phyloP scores from a whole-genome alignment of 2,797 vertebrate species.

The Pantherophis vulpinus region DNA sequence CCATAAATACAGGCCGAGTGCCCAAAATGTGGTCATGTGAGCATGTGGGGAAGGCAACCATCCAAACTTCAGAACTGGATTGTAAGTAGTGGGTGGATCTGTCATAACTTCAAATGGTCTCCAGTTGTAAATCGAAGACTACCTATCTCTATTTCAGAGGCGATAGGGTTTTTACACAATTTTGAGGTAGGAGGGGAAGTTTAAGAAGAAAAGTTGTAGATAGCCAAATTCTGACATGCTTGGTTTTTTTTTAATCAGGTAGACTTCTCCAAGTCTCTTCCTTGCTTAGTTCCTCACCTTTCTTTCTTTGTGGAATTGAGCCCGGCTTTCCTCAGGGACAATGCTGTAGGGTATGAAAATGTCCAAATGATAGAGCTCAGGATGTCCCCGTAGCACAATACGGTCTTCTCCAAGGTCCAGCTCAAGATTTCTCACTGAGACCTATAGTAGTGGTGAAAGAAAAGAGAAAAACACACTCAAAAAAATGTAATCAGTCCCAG shows the following conservation, averaged over 20 bases:
- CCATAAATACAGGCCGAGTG: background rate
- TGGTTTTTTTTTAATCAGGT: background rate
- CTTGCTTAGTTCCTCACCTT: constrained; percentile 67
- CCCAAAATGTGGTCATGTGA: background rate
- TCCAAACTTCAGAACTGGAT: background rate
- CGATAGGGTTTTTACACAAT: background rate
- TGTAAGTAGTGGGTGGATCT: background rate
- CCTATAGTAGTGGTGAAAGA: constrained; percentile 27
- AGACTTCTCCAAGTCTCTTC: too few relatives aligned
- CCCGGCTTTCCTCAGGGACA: constrained; percentile 74
- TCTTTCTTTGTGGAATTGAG: constrained; percentile 80
- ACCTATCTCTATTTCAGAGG: background rate
- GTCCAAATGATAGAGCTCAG: constrained; percentile 79
- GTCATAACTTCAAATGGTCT: background rate
- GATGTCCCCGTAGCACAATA: constrained; percentile 75
- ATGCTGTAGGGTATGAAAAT: constrained; percentile 77
- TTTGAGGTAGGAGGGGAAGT: background rate
- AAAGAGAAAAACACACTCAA: background rate
- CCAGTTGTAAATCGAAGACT: background rate
- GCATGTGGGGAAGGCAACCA: background rate
- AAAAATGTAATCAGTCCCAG: background rate
- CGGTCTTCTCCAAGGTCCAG: constrained; percentile 85
- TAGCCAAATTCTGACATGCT: background rate
- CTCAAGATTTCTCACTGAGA: constrained; percentile 65
- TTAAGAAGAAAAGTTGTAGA: background rate